These are phyloP conservation scores for Vulpes vulpes DNA, from an alignment of 2,113 vertebrate genomes.

Conservation along the genomic window DNA sequence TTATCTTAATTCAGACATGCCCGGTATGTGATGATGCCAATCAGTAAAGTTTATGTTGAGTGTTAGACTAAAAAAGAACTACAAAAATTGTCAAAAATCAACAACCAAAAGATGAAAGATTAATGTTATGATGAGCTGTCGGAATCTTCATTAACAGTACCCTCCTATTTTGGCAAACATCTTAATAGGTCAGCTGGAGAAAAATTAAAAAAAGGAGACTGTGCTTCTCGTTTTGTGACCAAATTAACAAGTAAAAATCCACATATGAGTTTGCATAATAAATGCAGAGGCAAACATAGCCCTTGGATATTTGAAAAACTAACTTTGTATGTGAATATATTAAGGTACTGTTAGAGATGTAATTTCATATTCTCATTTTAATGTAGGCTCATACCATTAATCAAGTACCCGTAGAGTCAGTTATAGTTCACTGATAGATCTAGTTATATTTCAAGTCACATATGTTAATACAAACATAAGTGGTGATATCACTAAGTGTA, in stretches of 20 bases:
- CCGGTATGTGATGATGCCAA: conserved; percentile 57
- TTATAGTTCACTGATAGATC: background rate
- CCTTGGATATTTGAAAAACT: background rate
- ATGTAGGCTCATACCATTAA: background rate
- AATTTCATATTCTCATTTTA: background rate
- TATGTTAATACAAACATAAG: background rate
- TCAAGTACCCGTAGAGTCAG: background rate
- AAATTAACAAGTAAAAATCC: conserved; percentile 3
- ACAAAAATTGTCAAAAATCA: conserved; percentile 71
- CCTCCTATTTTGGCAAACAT: background rate
- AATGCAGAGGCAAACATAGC: background rate
- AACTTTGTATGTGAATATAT: background rate
- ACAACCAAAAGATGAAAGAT: conserved; percentile 70
- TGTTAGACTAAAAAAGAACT: conserved; percentile 63
- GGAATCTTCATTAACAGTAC: conserved; percentile 77
- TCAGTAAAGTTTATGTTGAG: conserved; percentile 61
- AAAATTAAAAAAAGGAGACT: background rate
- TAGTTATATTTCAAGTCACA: background rate
- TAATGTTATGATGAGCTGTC: conserved; percentile 33
- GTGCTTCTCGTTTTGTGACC: background rate
- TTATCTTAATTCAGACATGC: conserved; percentile 63
- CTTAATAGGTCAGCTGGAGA: background rate
- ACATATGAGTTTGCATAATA: background rate
- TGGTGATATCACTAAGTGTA: background rate
- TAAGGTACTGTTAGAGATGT: background rate